Conservation (phyloP, 2,888 invertebrate genomes). For the Clivina fossor region DNA sequence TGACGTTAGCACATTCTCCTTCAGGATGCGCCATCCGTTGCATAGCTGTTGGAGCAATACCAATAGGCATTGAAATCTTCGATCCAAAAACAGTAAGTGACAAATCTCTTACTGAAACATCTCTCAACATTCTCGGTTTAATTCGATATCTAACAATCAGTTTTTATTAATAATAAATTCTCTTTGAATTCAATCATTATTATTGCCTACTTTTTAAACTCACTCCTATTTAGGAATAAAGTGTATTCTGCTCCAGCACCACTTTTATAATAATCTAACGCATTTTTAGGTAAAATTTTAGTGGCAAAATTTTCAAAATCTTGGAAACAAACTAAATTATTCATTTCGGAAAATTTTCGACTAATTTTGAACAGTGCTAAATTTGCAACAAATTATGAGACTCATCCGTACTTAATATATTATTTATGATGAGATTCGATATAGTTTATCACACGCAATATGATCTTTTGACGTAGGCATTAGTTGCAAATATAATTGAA, state of each 20-base stretch:
- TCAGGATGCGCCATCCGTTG: conserved; percentile 88
- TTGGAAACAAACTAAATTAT: conserved; percentile 61
- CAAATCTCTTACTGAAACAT: conserved; percentile 68
- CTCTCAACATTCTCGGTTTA: conserved; percentile 73
- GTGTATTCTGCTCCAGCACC: conserved; percentile 83
- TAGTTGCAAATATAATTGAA: no score
- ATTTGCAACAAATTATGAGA: no score
- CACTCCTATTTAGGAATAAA: conserved; percentile 69
- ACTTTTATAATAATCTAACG: conserved; percentile 82
- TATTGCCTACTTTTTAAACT: conserved; percentile 81
- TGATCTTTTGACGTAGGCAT: no score
- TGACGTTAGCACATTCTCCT: conserved; percentile 82
- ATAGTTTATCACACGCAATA: no score
- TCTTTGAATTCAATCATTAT: conserved; percentile 22
- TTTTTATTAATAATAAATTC: conserved; percentile 26
- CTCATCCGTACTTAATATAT: no score
- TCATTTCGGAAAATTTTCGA: no score
- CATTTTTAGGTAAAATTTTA: conserved; percentile 64
- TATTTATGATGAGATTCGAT: no score
- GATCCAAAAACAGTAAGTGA: conserved; percentile 66
- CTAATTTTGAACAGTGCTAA: no score
- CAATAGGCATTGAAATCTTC: conserved; percentile 71
- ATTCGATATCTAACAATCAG: conserved; percentile 65
- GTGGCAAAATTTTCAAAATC: conserved; percentile 77
- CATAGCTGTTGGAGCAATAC: conserved; percentile 88